Conservation (phyloP, 1,140 invertebrate genomes). For the Diabrotica virgifera region DNA sequence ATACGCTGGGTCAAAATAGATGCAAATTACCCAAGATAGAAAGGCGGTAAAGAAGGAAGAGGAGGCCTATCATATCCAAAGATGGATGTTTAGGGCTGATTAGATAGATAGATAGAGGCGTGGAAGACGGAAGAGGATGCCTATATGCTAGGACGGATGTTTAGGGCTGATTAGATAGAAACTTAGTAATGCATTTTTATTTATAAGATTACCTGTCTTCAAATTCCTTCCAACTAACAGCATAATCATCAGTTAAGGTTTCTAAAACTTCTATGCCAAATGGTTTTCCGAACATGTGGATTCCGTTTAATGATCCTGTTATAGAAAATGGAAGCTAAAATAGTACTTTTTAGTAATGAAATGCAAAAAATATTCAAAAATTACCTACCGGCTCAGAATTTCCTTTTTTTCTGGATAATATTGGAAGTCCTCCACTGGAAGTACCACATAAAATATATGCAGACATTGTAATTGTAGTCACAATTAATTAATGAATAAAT, state of each 20-base stretch:
- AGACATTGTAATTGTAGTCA: slow-evolving; percentile 58
- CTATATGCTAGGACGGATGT: too few species aligned
- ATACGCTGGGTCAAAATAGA: too few species aligned
- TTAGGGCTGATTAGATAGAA: too few species aligned
- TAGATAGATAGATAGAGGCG: too few species aligned
- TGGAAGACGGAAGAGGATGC: too few species aligned
- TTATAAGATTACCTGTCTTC: slow-evolving; percentile 39
- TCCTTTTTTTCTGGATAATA: slow-evolving; percentile 68
- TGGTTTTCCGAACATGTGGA: slow-evolving; percentile 79
- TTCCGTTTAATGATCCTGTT: slow-evolving; percentile 76
- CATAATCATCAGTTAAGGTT: slow-evolving; percentile 66
- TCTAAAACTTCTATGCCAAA: slow-evolving; percentile 64
- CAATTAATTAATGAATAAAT: too few species aligned
- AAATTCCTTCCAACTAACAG: slow-evolving; percentile 74
- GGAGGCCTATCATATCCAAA: too few species aligned
- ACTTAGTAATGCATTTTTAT: too few species aligned
- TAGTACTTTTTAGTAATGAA: background rate
- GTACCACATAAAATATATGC: slow-evolving; percentile 66
- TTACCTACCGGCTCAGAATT: slow-evolving; percentile 60
- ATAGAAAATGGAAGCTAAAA: slow-evolving; percentile 74
- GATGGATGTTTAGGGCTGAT: too few species aligned
- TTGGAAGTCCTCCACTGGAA: slow-evolving; percentile 66
- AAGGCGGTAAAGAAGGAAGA: too few species aligned
- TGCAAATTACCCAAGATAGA: too few species aligned
- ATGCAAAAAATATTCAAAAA: background rate